These are phyloP conservation scores for Apostichopus leukothele DNA, from an alignment of 53 echinoderm and acorn worm genomes.

Conservation along the genomic window DNA sequence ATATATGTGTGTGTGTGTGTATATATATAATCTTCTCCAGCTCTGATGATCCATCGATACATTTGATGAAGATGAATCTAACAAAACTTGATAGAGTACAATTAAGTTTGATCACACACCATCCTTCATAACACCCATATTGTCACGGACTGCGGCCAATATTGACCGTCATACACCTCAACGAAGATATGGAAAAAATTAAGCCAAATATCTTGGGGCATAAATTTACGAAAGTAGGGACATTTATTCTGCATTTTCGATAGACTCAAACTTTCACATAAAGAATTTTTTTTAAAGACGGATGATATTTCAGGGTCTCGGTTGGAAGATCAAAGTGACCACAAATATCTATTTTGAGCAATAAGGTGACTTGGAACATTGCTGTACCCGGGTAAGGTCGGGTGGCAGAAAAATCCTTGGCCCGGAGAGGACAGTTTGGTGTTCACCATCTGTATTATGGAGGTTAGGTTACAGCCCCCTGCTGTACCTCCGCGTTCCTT, in stretches of 20 bases:
- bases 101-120: neutral
- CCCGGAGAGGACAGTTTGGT: slow-evolving; percentile 20
- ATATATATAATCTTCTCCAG: too few relatives aligned
- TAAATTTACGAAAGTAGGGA: neutral
- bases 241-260: neutral
- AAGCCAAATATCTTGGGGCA: slow-evolving; percentile 31
- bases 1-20: too few relatives aligned
- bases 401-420: slow-evolving; percentile 5
- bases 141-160: slow-evolving; percentile 37
- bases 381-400: slow-evolving; percentile 16
- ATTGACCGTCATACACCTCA: slow-evolving; percentile 3
- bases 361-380: neutral
- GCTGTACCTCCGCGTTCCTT: slow-evolving; percentile 3
- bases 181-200: slow-evolving; percentile 13
- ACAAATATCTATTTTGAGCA: slow-evolving; percentile 35
- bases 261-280: neutral
- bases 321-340: slow-evolving; percentile 12
- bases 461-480: slow-evolving; percentile 41
- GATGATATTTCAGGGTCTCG: slow-evolving; percentile 4
- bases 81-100: neutral
- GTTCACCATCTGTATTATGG: slow-evolving; percentile 10
- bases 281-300: neutral
- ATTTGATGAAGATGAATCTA: neutral
- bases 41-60: neutral
- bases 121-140: neutral